These are phyloP conservation scores for Pissodes strobi DNA, from an alignment of 1,140 invertebrate species.

Conservation along the genomic window DNA sequence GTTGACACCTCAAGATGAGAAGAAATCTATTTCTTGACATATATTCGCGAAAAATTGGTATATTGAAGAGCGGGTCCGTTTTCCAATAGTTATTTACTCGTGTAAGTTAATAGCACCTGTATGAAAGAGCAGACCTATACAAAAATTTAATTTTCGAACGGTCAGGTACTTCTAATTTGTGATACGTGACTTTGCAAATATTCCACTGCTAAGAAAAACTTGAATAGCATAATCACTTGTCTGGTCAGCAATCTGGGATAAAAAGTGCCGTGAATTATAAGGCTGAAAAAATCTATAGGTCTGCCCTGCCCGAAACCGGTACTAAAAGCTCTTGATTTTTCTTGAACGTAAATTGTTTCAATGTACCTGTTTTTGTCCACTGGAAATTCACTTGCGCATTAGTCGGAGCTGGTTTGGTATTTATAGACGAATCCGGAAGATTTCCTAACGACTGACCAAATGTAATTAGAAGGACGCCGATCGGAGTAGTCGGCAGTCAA, in stretches of 20 bases:
- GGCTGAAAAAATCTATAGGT: constrained; percentile 6
- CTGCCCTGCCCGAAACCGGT: constrained; percentile 11
- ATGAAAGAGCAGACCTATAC: constrained; percentile 25
- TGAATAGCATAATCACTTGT: constrained; percentile 22
- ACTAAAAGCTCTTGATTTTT: constrained; percentile 25
- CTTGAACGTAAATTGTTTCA: constrained; percentile 14
- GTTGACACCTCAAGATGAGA: constrained; percentile 17
- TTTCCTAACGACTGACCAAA: constrained; percentile 5
- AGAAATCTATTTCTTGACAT: constrained; percentile 30
- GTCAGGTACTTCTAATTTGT: constrained; percentile 40
- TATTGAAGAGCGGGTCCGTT: constrained; percentile 23
- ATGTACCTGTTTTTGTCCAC: constrained; percentile 24
- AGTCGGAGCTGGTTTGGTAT: constrained; percentile 10
- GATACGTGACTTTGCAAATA: constrained; percentile 21
- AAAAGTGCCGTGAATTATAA: constrained; percentile 16
- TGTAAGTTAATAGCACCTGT: constrained; percentile 19
- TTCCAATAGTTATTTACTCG: constrained; percentile 23
- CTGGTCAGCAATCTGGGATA: constrained; percentile 17
- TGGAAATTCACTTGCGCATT: too few species aligned
- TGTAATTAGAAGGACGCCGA: too few species aligned
- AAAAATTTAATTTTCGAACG: constrained; percentile 22
- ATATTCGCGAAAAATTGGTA: constrained; percentile 20
- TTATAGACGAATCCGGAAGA: constrained; percentile 8
- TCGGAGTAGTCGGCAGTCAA: too few species aligned
- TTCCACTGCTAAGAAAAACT: constrained; percentile 18